Evolutionary conservation across 23 tunicate species (phyloP).

Genomic region (Halocynthia aurantium): DNA sequence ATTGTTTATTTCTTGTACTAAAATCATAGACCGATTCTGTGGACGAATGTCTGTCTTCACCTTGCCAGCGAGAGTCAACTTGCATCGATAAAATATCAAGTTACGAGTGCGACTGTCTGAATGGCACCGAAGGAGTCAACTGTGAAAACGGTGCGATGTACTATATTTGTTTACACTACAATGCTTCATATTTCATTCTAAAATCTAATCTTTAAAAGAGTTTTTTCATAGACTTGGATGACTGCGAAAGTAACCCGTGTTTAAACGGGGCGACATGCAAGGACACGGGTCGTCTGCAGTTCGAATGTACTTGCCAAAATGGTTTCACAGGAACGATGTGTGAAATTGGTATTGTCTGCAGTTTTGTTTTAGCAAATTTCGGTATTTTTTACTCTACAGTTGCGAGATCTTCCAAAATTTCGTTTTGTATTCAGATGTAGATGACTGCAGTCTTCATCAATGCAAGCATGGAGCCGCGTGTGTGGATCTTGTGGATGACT

Average conservation of each 20-base stretch:
- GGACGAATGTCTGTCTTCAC: slow-evolving; percentile 62
- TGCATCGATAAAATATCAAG: slow-evolving; percentile 40
- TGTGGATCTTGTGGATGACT: slow-evolving; percentile 28
- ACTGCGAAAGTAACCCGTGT: slow-evolving; percentile 61
- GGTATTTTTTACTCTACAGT: background rate
- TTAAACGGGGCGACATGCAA: slow-evolving; percentile 35
- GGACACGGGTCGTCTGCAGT: slow-evolving; percentile 36
- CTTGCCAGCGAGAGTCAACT: slow-evolving; percentile 44
- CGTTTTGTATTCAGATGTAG: slow-evolving; percentile 24
- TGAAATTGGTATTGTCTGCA: slow-evolving; percentile 30
- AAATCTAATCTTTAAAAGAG: background rate
- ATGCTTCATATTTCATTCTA: background rate
- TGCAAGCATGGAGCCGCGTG: slow-evolving; percentile 41
- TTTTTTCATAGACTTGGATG: slow-evolving; percentile 39
- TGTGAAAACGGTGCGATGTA: slow-evolving; percentile 45
- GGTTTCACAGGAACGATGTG: slow-evolving; percentile 58
- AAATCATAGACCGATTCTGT: slow-evolving; percentile 42
- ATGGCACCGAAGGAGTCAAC: slow-evolving; percentile 42
- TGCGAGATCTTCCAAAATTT: background rate
- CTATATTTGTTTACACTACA: background rate
- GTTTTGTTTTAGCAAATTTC: background rate
- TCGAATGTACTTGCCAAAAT: slow-evolving; percentile 40
- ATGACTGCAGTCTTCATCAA: slow-evolving; percentile 35
- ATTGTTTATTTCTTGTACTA: background rate
- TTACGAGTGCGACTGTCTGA: slow-evolving; percentile 41